These are phyloP conservation scores for Platygyra sinensis DNA, from an alignment of 64 coral and sea anemone genomes.

Conservation along the genomic window DNA sequence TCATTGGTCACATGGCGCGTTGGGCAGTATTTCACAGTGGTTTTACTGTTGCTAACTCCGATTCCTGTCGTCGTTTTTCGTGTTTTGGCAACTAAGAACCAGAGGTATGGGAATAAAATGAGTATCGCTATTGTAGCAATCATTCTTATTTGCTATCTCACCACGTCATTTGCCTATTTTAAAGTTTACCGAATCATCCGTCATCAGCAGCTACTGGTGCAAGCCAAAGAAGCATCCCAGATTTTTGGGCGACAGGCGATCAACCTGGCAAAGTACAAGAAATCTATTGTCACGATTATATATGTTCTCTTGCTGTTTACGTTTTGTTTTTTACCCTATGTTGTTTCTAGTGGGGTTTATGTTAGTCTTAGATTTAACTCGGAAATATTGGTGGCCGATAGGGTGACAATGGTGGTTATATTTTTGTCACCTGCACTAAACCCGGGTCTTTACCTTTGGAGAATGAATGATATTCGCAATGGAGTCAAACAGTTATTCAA, in stretches of 20 bases:
- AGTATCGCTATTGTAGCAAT: not conserved
- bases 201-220: slow-evolving; percentile 3
- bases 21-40: not conserved
- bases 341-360: not conserved
- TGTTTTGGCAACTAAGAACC: too few species aligned
- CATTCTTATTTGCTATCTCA: not conserved
- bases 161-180: not conserved
- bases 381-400: not conserved
- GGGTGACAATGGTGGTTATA: not conserved
- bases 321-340: not conserved
- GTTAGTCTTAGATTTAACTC: not conserved
- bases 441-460: not conserved
- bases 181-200: slow-evolving; percentile 13
- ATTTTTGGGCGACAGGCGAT: slow-evolving; percentile 27
- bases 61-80: not conserved
- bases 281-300: not conserved
- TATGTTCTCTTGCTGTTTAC: not conserved
- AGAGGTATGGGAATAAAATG: not conserved
- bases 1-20: not conserved
- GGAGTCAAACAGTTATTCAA: not conserved
- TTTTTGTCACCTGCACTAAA: not conserved
- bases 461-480: slow-evolving; percentile 1
- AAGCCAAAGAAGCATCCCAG: not conserved
- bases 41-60: not conserved
- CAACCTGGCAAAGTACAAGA: slow-evolving; percentile 2